Evolutionary conservation across 2,888 invertebrate genomes (phyloP).

Genomic region (Lasioglossum calceatum): DNA sequence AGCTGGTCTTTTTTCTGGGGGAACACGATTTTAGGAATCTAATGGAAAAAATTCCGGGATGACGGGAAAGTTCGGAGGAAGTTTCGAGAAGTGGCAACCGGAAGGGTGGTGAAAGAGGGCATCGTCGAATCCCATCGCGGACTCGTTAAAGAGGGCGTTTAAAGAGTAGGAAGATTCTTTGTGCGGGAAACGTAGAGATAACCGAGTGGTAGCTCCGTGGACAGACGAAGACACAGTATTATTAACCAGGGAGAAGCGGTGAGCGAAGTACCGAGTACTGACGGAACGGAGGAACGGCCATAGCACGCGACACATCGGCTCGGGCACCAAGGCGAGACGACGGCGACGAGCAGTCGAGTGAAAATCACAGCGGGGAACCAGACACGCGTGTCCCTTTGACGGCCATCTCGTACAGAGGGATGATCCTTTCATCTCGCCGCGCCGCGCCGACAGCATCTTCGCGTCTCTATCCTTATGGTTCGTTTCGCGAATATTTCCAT

Average conservation of each 20-base stretch:
- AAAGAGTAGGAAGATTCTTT: slow-evolving; percentile 52
- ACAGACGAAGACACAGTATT: slow-evolving; percentile 57
- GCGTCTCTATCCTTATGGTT: slow-evolving; percentile 55
- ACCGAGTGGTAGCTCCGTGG: slow-evolving; percentile 22
- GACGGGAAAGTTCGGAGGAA: neutral
- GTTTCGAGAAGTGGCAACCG: neutral
- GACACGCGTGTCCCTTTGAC: slow-evolving; percentile 76
- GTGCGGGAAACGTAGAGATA: slow-evolving; percentile 16
- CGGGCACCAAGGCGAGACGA: slow-evolving; percentile 58
- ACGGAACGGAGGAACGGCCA: slow-evolving; percentile 42
- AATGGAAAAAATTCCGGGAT: neutral
- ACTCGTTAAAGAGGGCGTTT: slow-evolving; percentile 50
- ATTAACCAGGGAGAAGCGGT: slow-evolving; percentile 60
- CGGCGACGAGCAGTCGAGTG: slow-evolving; percentile 65
- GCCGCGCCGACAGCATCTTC: slow-evolving; percentile 64
- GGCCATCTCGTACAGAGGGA: slow-evolving; percentile 72
- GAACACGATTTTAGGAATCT: neutral
- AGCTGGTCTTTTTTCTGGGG: too few relatives aligned
- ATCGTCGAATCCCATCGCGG: slow-evolving; percentile 13
- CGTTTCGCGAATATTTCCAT: slow-evolving; percentile 58
- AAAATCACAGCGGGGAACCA: slow-evolving; percentile 68
- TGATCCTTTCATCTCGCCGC: slow-evolving; percentile 77
- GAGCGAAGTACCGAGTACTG: neutral
- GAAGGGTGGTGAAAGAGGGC: slow-evolving; percentile 25
- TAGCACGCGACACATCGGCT: slow-evolving; percentile 58